These are phyloP conservation scores for Smutsia gigantea DNA, from an alignment of 2,797 vertebrate genomes.

Conservation along the genomic window DNA sequence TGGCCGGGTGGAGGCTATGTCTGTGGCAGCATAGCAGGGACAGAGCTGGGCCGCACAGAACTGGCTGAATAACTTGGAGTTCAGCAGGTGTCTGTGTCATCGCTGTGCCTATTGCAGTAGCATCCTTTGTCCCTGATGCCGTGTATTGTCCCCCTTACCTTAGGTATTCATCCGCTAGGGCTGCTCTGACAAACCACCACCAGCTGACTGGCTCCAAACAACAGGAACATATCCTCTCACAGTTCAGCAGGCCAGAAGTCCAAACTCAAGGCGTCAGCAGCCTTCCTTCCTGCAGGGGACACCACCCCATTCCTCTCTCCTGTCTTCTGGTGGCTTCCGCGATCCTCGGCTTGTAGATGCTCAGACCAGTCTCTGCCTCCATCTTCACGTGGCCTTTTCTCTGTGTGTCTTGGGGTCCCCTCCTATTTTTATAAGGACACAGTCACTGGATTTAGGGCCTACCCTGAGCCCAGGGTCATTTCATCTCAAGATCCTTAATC, in stretches of 20 bases:
- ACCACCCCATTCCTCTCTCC: neutral
- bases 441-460: neutral
- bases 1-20: neutral
- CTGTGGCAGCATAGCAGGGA: neutral
- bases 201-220: neutral
- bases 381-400: neutral
- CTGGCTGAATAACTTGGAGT: neutral
- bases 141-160: neutral
- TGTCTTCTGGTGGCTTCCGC: neutral
- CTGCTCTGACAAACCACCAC: neutral
- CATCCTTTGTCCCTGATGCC: neutral
- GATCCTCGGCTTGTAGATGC: neutral
- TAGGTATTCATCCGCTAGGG: neutral
- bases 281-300: neutral
- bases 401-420: neutral
- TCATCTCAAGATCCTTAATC: neutral
- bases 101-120: neutral
- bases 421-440: neutral
- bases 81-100: neutral
- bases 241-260: neutral
- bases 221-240: neutral
- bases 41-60: neutral
- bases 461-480: neutral
- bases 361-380: neutral
- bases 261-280: neutral